Evolutionary conservation across 2,113 vertebrate genomes (phyloP).

Genomic region (Oncorhynchus clarkii): DNA sequence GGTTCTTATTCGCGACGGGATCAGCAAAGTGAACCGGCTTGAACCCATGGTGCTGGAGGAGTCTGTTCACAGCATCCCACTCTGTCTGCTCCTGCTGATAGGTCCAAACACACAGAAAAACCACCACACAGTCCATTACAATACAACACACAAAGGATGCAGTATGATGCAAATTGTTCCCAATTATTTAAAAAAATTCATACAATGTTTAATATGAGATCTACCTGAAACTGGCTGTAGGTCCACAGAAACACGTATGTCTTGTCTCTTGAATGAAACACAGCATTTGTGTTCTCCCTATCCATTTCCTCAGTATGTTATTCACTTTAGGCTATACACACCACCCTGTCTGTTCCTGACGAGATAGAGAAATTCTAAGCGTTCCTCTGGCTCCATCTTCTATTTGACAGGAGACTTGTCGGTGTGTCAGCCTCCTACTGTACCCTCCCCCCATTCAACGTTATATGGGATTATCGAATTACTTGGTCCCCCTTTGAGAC

Average conservation of each 20-base stretch:
- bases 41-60: constrained; percentile 78
- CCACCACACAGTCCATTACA: background rate
- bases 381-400: background rate
- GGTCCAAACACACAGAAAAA: background rate
- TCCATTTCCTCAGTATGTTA: constrained; percentile 25
- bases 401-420: background rate
- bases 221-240: constrained; percentile 67
- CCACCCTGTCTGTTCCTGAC: background rate
- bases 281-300: constrained; percentile 4
- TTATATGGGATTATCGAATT: too few species aligned
- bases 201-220: background rate
- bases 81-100: constrained; percentile 77
- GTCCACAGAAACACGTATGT: constrained; percentile 72
- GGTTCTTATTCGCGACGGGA: constrained; percentile 64
- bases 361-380: background rate
- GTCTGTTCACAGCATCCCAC: constrained; percentile 80
- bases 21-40: constrained; percentile 73
- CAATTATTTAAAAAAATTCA: background rate
- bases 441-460: background rate
- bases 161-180: background rate
- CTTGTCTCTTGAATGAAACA: constrained; percentile 37
- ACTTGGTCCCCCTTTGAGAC: too few species aligned
- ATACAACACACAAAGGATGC: background rate
- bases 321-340: background rate
- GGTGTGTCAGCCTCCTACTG: background rate